A percentile compares a stretch with the other conserved stretches of the same genome.
These are phyloP conservation scores for Pagrus major DNA, from an alignment of 2,113 vertebrate species.

Conservation along the genomic window DNA sequence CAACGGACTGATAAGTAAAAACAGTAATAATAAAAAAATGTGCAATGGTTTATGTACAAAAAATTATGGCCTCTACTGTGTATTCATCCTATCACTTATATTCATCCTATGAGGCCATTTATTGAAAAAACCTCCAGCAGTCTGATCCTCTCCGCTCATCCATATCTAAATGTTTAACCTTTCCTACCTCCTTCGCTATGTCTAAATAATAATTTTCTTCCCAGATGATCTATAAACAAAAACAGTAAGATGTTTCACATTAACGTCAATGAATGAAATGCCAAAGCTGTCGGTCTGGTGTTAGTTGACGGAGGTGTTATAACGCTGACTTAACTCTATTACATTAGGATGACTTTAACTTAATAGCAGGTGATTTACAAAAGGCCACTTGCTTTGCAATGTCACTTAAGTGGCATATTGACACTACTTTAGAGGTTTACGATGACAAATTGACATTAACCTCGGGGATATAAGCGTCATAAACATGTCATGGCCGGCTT, in stretches of 20 bases:
- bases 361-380: background rate
- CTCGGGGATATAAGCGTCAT: background rate
- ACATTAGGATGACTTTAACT: background rate
- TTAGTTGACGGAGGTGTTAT: background rate
- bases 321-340: background rate
- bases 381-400: background rate
- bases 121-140: background rate
- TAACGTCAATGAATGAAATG: background rate
- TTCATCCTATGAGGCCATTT: background rate
- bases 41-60: background rate
- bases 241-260: background rate
- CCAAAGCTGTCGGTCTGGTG: background rate
- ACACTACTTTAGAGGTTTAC: background rate
- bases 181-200: background rate
- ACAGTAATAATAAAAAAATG: background rate
- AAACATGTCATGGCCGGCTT: conserved; percentile 7
- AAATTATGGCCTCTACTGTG: background rate
- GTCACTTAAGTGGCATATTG: background rate
- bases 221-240: background rate
- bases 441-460: conserved; percentile 21
- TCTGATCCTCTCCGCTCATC: background rate
- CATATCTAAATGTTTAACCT: background rate
- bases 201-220: background rate
- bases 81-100: background rate
- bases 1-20: background rate